Evolutionary conservation across 2,797 vertebrate species (phyloP), one percentile per base, ranked within the genome.

Genomic region (Falco concolor): DNA sequence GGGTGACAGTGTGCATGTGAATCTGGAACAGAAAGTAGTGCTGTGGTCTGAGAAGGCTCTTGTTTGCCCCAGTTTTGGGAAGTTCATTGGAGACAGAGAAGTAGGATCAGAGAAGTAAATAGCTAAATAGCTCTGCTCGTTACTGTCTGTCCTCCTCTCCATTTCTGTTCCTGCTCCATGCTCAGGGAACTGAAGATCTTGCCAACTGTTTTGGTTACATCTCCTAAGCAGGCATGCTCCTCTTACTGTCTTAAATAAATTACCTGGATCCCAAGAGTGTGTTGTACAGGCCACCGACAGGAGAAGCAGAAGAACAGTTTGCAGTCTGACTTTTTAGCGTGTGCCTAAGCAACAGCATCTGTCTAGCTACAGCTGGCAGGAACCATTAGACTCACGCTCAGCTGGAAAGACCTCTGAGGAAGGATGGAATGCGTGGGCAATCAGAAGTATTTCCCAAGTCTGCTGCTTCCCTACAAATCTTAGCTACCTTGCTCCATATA

Each of bases 251-350:
- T 89, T 20, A 64, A 27, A 14, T 47, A 70, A 34, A 36, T 45
- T 56, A 38, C 56, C 42, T 80, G 42, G 5, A 6, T 56, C 52
- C 75, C 60, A 28, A 6, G 28, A 24, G 42, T 6, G 9, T 0
- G 0, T 49, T 22, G 56, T 1, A 22, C 19, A 24, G 57, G 59
- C 16, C 36, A 5, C 12, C 44, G 28, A 10, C 8, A 8, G 75
- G 23, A 44, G 44, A 38, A 84, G 17, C 81, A 23, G 44, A 40
- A 4, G 5, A 75, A 77, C 19, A 74, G 42, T 91, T 76, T 59
- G 44, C 78, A 74, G 54, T 27, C 28, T 80, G 60, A 27, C 9
- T 45, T 15, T 28, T 40, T 28, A 57, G 21, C 4, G 20, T 59
- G 36, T 72, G 83, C 64, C 52, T 16, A 38, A 63, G 13, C 67